Conservation (phyloP, 2,888 invertebrate genomes). For the Ophion costatus region DNA sequence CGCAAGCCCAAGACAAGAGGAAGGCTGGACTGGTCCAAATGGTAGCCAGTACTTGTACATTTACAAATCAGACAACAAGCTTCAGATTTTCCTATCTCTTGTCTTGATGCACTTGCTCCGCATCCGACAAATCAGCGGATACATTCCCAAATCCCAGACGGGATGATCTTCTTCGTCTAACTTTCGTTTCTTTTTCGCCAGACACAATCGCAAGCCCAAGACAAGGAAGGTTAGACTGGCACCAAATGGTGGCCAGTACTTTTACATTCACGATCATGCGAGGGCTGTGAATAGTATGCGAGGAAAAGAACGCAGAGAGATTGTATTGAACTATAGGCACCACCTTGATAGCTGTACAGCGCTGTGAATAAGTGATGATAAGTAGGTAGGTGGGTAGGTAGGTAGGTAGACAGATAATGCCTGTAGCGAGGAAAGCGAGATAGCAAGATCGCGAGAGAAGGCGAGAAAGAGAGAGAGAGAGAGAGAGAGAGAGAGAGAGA, state of each 20-base stretch:
- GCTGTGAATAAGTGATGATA: conserved; percentile 80
- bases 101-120: too few relatives aligned
- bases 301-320: conserved; percentile 11
- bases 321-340: conserved; percentile 44
- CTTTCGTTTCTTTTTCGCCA: not conserved
- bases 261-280: conserved; percentile 6
- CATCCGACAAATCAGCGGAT: too few relatives aligned
- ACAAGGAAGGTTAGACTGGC: not conserved
- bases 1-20: too few relatives aligned
- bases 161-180: too few relatives aligned
- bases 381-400: conserved; percentile 83
- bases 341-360: conserved; percentile 71
- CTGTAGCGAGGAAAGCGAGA: conserved; percentile 64
- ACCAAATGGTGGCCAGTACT: conserved; percentile 21
- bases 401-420: conserved; percentile 75
- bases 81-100: too few relatives aligned
- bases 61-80: too few relatives aligned
- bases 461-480: conserved; percentile 39
- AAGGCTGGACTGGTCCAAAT: too few relatives aligned
- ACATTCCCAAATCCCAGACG: too few relatives aligned
- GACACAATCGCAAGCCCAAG: not conserved
- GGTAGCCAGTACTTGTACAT: too few relatives aligned
- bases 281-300: conserved; percentile 27
- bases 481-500: conserved; percentile 39
- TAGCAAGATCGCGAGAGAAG: not conserved